Evolutionary conservation across 2,113 vertebrate genomes (phyloP).

Genomic region (Peromyscus leucopus): DNA sequence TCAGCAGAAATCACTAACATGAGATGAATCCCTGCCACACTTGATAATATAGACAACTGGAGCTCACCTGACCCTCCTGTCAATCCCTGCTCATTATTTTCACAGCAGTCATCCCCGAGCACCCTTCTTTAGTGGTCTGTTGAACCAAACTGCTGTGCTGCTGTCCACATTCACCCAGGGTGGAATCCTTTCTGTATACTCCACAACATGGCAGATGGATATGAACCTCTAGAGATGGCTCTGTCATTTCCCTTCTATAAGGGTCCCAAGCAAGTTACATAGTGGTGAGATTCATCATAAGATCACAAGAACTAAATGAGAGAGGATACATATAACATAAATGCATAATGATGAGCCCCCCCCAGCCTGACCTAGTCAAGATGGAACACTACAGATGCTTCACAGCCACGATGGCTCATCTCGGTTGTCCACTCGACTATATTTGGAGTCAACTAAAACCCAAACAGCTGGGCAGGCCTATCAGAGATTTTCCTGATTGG

Average conservation of each 20-base stretch:
- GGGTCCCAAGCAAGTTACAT: background rate
- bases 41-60: background rate
- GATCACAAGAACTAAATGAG: background rate
- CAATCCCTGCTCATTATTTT: background rate
- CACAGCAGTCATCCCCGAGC: background rate
- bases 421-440: background rate
- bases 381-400: background rate
- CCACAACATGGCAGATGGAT: accelerated
- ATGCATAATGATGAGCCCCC: background rate
- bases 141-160: background rate
- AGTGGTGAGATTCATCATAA: background rate
- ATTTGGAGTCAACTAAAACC: background rate
- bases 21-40: background rate
- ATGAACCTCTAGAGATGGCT: accelerated
- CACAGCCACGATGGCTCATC: background rate
- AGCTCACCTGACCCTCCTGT: background rate
- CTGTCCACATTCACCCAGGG: background rate
- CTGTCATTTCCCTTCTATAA: background rate
- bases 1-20: background rate
- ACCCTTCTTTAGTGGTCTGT: background rate
- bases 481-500: background rate
- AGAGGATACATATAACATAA: background rate
- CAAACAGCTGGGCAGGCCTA: background rate
- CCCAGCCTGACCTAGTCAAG: background rate
- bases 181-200: background rate